phyloP scores from a whole-genome alignment of 2,797 vertebrate species.

The Fratercula arctica region DNA sequence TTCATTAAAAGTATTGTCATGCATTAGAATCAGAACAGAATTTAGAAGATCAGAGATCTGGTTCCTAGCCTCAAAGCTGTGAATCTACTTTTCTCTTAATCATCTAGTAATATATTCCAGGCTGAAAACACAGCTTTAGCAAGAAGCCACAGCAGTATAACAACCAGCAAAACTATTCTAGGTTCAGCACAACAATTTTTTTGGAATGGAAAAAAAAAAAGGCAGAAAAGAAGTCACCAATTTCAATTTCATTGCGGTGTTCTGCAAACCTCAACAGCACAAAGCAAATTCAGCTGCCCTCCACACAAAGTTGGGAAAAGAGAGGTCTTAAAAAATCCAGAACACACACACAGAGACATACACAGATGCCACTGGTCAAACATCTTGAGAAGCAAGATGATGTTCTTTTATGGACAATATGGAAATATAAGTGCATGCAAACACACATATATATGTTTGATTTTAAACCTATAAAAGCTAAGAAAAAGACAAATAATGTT shows the following conservation, averaged over 20 bases:
- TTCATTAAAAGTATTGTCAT: not conserved
- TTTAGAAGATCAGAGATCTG: not conserved
- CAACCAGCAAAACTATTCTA: conserved; percentile 43
- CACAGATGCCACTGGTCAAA: not conserved
- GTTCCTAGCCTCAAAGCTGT: not conserved
- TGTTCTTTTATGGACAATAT: not conserved
- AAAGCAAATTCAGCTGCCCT: conserved; percentile 27
- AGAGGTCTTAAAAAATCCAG: not conserved
- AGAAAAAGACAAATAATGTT: not conserved
- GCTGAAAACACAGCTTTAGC: conserved; percentile 32
- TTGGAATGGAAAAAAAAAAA: not conserved
- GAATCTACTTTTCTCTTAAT: conserved; percentile 17
- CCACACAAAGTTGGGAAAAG: not conserved
- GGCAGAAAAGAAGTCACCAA: not conserved
- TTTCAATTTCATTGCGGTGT: conserved; percentile 13
- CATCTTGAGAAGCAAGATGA: not conserved
- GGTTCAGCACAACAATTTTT: conserved; percentile 17
- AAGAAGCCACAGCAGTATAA: conserved; percentile 43
- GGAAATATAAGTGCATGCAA: not conserved
- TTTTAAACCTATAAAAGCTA: not conserved
- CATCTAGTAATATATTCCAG: conserved; percentile 26
- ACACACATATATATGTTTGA: not conserved
- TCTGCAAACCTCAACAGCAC: conserved; percentile 50
- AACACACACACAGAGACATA: not conserved
- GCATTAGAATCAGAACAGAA: not conserved